Evolutionary conservation across 2,888 invertebrate species (phyloP), one percentile per base, ranked within the genome.

Genomic region (Sphecodes monilicornis): DNA sequence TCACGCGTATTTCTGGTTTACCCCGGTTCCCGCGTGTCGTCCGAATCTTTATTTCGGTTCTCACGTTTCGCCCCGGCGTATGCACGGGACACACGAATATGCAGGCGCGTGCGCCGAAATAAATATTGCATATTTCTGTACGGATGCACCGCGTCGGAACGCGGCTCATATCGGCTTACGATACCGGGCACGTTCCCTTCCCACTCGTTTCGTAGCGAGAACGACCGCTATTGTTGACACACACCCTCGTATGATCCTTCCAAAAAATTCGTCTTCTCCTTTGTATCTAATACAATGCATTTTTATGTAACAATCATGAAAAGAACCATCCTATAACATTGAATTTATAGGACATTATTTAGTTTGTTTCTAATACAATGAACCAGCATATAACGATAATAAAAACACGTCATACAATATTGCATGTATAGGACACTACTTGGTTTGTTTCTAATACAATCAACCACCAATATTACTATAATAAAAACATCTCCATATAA

Each of bases 11-110:
- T 91, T 92, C 90, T 91, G 92, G 90, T 90, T 81, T 85, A 77
- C 84, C 88, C 82, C 86, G 88, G 85, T 82, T 76, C 85, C 83
- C 85, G 89, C 90, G 90, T 88, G 88, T 88, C 88, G 86, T 83
- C 88, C 89, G 85, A 90, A 88, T 87, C 90, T 91, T 91, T 91
- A 91, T 90, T 91, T 91, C 86, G 84, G 91, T 90, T 91, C 91
- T 91, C 91, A 91, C 91, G 86, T 91, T 91, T 91, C 89, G 87
- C 22, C 50, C 75, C 84, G 84, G 76, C 84, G 76, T 79, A 78
- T 79, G 78, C 78, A 68, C 60, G 80, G 78, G 72, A 60, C 72
- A 60, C 78, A 60, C 80, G 84, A 64, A 50, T 50, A 76, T 84
- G 82, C 46, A 70, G 76, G 84, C 85, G 80, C 81, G 85, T 80